phyloP scores from a whole-genome alignment of 1,140 invertebrate species.

The Calliphora vicina region DNA sequence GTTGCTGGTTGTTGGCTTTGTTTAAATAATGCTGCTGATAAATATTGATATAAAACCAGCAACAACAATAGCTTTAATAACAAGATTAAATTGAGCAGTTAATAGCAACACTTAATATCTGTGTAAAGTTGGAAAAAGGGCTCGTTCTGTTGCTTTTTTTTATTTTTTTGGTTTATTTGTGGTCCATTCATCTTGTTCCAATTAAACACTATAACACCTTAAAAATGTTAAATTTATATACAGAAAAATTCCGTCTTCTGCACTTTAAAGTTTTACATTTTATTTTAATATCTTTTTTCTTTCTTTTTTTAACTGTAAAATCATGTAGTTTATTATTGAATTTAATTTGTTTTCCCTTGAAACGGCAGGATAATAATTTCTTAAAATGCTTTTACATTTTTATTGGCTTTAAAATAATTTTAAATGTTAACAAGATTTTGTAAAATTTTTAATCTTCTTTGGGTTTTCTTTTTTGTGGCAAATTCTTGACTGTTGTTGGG shows the following conservation, averaged over 20 bases:
- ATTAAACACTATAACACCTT: neutral
- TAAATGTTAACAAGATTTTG: slow-evolving; percentile 21
- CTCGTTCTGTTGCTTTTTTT: neutral
- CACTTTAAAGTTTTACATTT: neutral
- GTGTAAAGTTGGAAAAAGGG: neutral
- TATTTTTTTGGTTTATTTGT: neutral
- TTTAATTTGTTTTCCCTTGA: slow-evolving; percentile 28
- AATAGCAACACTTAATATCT: neutral
- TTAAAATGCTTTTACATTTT: slow-evolving; percentile 19
- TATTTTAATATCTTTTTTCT: neutral
- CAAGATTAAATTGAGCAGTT: slow-evolving; percentile 29
- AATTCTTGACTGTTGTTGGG: neutral
- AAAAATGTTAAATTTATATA: no score
- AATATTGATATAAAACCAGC: neutral
- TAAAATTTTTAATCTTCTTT: neutral
- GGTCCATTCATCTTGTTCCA: neutral
- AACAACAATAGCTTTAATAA: neutral
- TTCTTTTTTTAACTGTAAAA: neutral
- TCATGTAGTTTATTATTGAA: slow-evolving; percentile 20
- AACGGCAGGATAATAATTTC: neutral
- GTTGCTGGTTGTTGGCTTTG: neutral
- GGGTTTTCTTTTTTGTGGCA: neutral
- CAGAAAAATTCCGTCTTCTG: no score
- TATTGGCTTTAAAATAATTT: slow-evolving; percentile 18
- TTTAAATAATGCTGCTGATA: slow-evolving; percentile 2